phyloP scores from a whole-genome alignment of 2,888 invertebrate species.

The Tethea ocularis region DNA sequence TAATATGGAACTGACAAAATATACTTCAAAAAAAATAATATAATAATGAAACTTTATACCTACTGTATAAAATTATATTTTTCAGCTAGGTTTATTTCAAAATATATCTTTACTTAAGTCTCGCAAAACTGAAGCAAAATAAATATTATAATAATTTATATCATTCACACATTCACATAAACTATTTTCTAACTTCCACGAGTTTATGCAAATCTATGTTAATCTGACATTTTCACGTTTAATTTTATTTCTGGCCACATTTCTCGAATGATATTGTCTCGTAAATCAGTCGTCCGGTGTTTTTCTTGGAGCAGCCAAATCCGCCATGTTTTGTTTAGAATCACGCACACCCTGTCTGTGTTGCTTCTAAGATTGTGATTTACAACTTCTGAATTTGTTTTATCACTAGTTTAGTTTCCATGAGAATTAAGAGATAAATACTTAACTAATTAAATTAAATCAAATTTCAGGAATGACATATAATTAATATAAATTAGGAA shows the following conservation, averaged over 20 bases:
- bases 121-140: neutral
- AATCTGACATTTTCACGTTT: slow-evolving; percentile 68
- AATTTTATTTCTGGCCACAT: slow-evolving; percentile 77
- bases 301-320: slow-evolving; percentile 76
- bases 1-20: neutral
- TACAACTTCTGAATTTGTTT: slow-evolving; percentile 64
- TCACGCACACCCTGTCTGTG: slow-evolving; percentile 78
- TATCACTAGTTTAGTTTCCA: slow-evolving; percentile 49
- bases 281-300: slow-evolving; percentile 80
- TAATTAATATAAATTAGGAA: too few species aligned
- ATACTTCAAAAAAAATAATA: too few species aligned
- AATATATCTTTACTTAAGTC: neutral
- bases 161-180: slow-evolving; percentile 24
- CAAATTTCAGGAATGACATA: too few species aligned
- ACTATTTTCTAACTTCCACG: slow-evolving; percentile 34
- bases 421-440: slow-evolving; percentile 12
- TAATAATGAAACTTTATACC: too few species aligned
- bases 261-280: slow-evolving; percentile 79
- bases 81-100: neutral
- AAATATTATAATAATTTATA: slow-evolving; percentile 14
- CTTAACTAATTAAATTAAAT: too few species aligned
- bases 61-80: too few species aligned
- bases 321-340: slow-evolving; percentile 79
- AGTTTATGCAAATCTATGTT: slow-evolving; percentile 65
- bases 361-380: slow-evolving; percentile 72